Percentiles rank a stretch among this genome's conserved stretches.
These are phyloP conservation scores for Festucalex cinctus DNA, from an alignment of 2,113 vertebrate species.

Conservation along the genomic window DNA sequence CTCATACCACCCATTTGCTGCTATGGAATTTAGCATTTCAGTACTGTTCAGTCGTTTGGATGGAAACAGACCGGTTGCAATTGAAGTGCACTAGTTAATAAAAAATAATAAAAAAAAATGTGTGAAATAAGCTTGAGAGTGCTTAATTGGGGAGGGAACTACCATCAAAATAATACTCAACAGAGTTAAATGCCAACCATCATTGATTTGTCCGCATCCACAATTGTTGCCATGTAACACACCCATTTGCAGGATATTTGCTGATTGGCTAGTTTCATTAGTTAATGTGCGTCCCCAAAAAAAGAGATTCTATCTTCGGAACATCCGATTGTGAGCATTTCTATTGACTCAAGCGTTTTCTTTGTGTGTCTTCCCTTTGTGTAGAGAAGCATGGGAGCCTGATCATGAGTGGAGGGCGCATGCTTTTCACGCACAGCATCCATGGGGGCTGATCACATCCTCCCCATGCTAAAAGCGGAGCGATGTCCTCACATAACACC, in stretches of 20 bases:
- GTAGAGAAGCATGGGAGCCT: slow-evolving; percentile 27
- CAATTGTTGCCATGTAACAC: neutral
- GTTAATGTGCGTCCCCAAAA: neutral
- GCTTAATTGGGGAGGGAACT: neutral
- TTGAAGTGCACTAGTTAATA: neutral
- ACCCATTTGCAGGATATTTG: slow-evolving; percentile 6
- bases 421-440: slow-evolving; percentile 36
- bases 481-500: slow-evolving; percentile 38
- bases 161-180: neutral
- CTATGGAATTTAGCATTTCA: neutral
- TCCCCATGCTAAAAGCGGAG: slow-evolving; percentile 25
- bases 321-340: neutral
- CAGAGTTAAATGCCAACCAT: slow-evolving; percentile 1
- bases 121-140: neutral
- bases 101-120: neutral
- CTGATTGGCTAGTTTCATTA: slow-evolving; percentile 9
- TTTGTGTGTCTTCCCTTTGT: slow-evolving; percentile 69
- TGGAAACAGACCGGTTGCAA: neutral
- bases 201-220: neutral
- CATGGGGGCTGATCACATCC: slow-evolving; percentile 27
- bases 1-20: neutral
- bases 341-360: slow-evolving; percentile 31
- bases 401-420: slow-evolving; percentile 24
- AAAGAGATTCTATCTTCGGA: neutral
- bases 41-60: neutral